Conservation (phyloP, 2,797 vertebrate genomes). For the Strix occidentalis region DNA sequence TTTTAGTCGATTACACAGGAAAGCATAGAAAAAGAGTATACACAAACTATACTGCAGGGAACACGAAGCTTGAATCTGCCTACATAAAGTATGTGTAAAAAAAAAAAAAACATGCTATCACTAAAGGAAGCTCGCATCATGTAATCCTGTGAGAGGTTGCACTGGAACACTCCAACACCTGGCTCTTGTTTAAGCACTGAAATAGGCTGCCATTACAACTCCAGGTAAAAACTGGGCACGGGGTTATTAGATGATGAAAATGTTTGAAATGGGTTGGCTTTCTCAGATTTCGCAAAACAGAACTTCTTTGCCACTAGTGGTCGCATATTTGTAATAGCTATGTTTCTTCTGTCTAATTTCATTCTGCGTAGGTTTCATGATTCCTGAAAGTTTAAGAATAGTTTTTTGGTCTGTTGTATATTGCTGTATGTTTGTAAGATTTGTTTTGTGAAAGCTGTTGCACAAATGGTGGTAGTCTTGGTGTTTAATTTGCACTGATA, state of each 20-base stretch:
- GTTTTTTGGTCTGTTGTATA: neutral
- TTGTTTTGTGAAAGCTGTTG: constrained; percentile 40
- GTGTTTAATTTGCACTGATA: constrained; percentile 60
- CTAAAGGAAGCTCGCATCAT: neutral
- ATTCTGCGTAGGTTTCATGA: neutral
- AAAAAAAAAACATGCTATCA: neutral
- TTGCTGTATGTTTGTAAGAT: constrained; percentile 44
- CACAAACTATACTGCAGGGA: neutral
- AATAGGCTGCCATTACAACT: neutral
- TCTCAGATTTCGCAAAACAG: neutral
- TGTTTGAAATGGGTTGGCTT: neutral
- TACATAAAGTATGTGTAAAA: neutral
- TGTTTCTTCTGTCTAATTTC: neutral
- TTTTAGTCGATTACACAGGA: neutral
- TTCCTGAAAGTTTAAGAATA: neutral
- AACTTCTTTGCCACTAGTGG: neutral
- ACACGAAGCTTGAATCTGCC: neutral
- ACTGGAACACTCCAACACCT: neutral
- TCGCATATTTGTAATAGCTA: neutral
- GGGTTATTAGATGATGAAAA: neutral
- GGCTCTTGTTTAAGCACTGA: neutral
- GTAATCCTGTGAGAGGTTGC: neutral
- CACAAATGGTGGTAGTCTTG: constrained; percentile 27
- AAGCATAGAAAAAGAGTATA: neutral
- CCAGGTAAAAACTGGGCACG: neutral